Percentiles rank a stretch among this genome's conserved stretches.
Evolutionary conservation across 2,113 vertebrate species (phyloP).

Genomic region (Lepus timidus): DNA sequence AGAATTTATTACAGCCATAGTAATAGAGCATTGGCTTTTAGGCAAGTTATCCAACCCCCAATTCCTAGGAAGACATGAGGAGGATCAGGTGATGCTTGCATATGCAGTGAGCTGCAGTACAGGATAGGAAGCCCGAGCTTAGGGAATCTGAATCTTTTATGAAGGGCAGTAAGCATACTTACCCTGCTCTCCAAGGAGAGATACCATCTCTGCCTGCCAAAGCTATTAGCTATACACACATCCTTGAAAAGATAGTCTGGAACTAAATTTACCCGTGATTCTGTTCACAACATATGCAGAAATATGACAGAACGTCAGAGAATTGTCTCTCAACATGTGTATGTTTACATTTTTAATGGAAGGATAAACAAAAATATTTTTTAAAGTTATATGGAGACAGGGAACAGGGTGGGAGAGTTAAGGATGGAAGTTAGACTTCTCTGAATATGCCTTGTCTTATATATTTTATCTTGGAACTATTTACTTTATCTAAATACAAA

Average conservation of each 20-base stretch:
- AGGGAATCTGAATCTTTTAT: background rate
- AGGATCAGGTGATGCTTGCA: background rate
- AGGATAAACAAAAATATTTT: conserved; percentile 44
- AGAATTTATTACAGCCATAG: conserved; percentile 4
- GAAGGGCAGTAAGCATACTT: background rate
- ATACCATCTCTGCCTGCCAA: background rate
- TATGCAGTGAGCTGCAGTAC: background rate
- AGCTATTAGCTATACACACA: background rate
- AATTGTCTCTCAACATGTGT: background rate
- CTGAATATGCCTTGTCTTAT: conserved; percentile 46
- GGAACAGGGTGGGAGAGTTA: background rate
- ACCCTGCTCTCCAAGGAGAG: background rate
- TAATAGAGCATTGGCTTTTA: background rate
- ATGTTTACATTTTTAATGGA: conserved; percentile 24
- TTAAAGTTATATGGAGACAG: background rate
- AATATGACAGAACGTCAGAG: background rate
- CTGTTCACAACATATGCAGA: conserved; percentile 11
- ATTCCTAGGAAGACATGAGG: background rate
- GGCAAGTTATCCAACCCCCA: background rate
- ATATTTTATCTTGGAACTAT: conserved; percentile 47
- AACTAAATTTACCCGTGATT: conserved; percentile 30
- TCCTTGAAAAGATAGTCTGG: background rate
- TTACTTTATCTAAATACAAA: conserved; percentile 50
- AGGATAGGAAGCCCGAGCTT: conserved; percentile 16
- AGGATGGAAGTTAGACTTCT: conserved; percentile 20